Conservation (phyloP, 2,113 vertebrate genomes). For the Amazona guildingii region DNA sequence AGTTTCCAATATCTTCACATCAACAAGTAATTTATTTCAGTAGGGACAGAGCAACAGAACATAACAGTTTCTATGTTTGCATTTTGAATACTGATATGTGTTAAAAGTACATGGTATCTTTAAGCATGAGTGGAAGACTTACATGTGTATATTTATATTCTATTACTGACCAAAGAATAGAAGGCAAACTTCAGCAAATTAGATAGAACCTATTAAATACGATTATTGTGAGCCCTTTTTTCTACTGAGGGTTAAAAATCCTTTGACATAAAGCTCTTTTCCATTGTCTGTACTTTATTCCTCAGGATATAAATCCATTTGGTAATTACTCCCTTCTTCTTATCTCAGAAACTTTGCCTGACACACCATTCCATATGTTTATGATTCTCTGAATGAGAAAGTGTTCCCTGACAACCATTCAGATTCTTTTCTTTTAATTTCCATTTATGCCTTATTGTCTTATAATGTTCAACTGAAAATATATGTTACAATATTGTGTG, state of each 20-base stretch:
- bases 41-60: not conserved
- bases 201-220: conserved; percentile 30
- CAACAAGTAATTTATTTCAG: conserved; percentile 51
- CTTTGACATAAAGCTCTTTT: conserved; percentile 68
- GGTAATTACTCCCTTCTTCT: conserved; percentile 77
- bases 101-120: conserved; percentile 28
- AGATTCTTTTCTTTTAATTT: conserved; percentile 79
- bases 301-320: conserved; percentile 77
- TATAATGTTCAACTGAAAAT: conserved; percentile 80
- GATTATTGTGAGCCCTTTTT: conserved; percentile 60
- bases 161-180: not conserved
- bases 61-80: not conserved
- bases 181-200: conserved; percentile 45
- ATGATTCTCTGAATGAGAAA: conserved; percentile 83
- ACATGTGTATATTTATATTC: conserved; percentile 12
- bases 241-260: conserved; percentile 65
- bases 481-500: conserved; percentile 83
- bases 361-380: conserved; percentile 82
- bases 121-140: not conserved
- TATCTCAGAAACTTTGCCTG: conserved; percentile 79
- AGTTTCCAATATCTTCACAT: conserved; percentile 38
- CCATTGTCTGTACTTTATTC: conserved; percentile 67
- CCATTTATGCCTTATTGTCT: conserved; percentile 84
- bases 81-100: conserved; percentile 14
- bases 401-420: conserved; percentile 78